Base-by-base conservation (phyloP, 2,113 vertebrate species). In the Pomatorhinus ruficollis region DNA sequence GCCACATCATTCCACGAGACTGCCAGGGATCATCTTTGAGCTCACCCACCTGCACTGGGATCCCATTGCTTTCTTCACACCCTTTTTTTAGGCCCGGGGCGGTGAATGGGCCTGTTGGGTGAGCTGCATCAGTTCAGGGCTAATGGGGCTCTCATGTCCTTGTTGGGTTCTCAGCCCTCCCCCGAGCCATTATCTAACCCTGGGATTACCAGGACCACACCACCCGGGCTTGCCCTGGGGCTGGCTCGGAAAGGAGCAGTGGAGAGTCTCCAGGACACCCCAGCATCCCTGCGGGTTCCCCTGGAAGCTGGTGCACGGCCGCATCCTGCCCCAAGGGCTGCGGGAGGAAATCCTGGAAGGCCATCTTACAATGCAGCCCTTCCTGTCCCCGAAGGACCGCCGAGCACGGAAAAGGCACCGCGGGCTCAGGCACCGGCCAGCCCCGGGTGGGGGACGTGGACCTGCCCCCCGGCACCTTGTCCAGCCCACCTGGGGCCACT, bases 331-430 rank as follows among this genome's bases (percentile, higher is more conserved):
- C 77, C 28, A 0, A 60, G 82, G 68, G 60, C 91, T 14, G 44
- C 87, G 3, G 59, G 87, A 95, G 96, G 97, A 98, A 97, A 93
- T 97, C 95, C 96, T 89, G 96, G 88, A 96, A 97, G 91, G 96
- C 84, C 45, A 3, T 42, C 56, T 84, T 66, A 96, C 94, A 97
- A 97, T 96, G 91, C 97, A 72, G 76, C 63, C 72, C 76, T 97
- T 97, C 97, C 70, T 57, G 91, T 85, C 45, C n/a, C 88, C 42
- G 2, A 87, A 95, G 86, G 95, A 72, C 54, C 40, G 60, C 69
- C 0, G 19, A 80, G 93, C 90, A 81, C 83, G 86, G 92, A 78
- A 97, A 93, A 89, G 91, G 56, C 94, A 35, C 74, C 27, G 18
- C 4, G 15, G 90, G 90, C 87, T 86, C 64, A 47, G 81, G 89